These are phyloP conservation scores for Tetraneura akinire DNA, from an alignment of 1,140 invertebrate genomes.

Conservation along the genomic window DNA sequence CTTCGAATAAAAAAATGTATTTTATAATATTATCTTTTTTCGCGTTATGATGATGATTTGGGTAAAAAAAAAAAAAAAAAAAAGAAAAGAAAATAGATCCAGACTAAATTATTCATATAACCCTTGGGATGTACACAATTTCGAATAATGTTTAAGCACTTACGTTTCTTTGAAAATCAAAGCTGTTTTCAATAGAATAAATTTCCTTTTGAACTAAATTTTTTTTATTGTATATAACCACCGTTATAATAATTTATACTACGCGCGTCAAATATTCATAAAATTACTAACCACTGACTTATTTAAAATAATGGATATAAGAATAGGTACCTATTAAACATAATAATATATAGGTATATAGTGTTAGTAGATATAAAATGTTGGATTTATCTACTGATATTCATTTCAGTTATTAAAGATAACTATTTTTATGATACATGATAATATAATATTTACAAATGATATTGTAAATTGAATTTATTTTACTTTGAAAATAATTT, in stretches of 20 bases:
- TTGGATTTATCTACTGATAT: too few relatives aligned
- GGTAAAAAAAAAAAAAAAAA: slow-evolving; percentile 4
- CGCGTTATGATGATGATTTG: neutral
- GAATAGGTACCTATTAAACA: too few relatives aligned
- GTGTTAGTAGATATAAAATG: too few relatives aligned
- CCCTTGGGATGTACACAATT: neutral
- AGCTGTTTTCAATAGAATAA: neutral
- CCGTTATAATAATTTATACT: neutral
- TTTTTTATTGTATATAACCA: neutral
- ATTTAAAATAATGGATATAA: too few relatives aligned
- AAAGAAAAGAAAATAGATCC: too few relatives aligned
- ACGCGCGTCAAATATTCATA: neutral
- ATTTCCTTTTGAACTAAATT: slow-evolving; percentile 18
- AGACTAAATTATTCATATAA: slow-evolving; percentile 27
- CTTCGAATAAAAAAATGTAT: neutral
- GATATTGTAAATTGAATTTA: too few relatives aligned
- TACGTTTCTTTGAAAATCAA: slow-evolving; percentile 31
- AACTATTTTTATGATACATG: too few relatives aligned
- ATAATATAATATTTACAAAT: too few relatives aligned
- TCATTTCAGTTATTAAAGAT: too few relatives aligned
- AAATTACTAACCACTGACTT: neutral
- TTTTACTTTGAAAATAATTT: too few relatives aligned
- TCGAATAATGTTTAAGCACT: neutral
- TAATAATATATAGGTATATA: too few relatives aligned
- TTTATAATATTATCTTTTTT: slow-evolving; percentile 7